A percentile compares a stretch with the other conserved stretches of the same genome.
These are phyloP conservation scores for Dicaeum eximium DNA, from an alignment of 2,113 vertebrate species.

Conservation along the genomic window DNA sequence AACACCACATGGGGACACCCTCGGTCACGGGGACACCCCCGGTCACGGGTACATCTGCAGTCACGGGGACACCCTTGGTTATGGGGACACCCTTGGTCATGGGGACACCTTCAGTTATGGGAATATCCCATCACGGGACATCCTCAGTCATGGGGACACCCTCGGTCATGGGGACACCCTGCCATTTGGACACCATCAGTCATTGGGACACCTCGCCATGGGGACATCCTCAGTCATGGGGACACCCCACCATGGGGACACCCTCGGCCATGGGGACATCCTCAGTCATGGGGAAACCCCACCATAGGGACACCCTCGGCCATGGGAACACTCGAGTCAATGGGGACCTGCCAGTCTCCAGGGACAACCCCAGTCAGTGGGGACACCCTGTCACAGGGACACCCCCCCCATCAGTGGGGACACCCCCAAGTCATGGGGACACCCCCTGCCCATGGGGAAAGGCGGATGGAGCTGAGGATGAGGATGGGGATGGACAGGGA, in stretches of 20 bases:
- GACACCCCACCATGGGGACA: background rate
- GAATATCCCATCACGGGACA: no score
- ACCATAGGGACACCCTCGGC: no score
- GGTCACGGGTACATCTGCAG: background rate
- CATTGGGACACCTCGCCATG: background rate
- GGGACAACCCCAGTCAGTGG: background rate
- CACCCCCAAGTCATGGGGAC: background rate
- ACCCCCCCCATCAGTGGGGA: background rate
- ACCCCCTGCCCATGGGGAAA: background rate
- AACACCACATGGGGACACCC: background rate
- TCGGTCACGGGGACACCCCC: background rate
- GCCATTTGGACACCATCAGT: background rate
- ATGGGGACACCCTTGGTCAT: background rate
- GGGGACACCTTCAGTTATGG: no score
- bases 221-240: background rate
- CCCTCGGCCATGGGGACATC: background rate
- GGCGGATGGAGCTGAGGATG: background rate
- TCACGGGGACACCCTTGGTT: background rate
- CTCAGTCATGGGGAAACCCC: no score
- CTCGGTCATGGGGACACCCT: background rate
- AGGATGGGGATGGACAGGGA: background rate
- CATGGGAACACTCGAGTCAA: background rate
- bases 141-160: no score
- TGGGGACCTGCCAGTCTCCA: no score
- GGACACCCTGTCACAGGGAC: background rate